phyloP scores from a whole-genome alignment of 1,140 invertebrate species.

The Oscheius sp. region DNA sequence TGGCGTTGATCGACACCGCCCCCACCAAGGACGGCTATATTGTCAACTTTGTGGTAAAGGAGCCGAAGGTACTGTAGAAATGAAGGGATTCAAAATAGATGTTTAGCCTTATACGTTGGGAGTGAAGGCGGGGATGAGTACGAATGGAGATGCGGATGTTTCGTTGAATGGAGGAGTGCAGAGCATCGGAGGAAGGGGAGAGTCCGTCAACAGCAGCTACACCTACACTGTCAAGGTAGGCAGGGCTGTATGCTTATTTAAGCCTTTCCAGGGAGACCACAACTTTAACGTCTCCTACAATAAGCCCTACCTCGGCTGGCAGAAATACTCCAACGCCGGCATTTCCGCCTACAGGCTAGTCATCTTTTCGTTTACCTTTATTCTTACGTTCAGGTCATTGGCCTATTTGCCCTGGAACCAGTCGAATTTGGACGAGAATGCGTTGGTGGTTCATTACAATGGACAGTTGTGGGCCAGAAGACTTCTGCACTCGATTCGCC shows the following conservation, averaged over 20 bases:
- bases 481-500: slow-evolving; percentile 41
- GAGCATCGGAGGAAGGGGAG: slow-evolving; percentile 55
- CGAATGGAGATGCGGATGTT: slow-evolving; percentile 53
- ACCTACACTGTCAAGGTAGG: slow-evolving; percentile 48
- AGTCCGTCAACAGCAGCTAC: slow-evolving; percentile 47
- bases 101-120: slow-evolving; percentile 39
- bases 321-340: slow-evolving; percentile 46
- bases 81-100: not conserved
- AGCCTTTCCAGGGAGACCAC: slow-evolving; percentile 37
- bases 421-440: slow-evolving; percentile 52
- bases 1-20: slow-evolving; percentile 49
- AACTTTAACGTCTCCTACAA: slow-evolving; percentile 46
- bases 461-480: slow-evolving; percentile 35
- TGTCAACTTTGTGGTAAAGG: slow-evolving; percentile 52
- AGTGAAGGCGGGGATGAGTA: slow-evolving; percentile 53
- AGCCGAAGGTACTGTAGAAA: slow-evolving; percentile 41
- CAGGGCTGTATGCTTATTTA: not conserved
- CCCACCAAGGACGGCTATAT: slow-evolving; percentile 41
- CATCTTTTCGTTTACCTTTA: not conserved
- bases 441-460: slow-evolving; percentile 43
- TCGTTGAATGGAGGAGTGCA: slow-evolving; percentile 46
- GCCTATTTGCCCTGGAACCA: slow-evolving; percentile 53
- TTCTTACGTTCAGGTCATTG: slow-evolving; percentile 16
- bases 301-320: slow-evolving; percentile 59
- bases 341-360: slow-evolving; percentile 29